Evolutionary conservation across 2,113 vertebrate species (phyloP).

Genomic region (Kryptolebias marmoratus): DNA sequence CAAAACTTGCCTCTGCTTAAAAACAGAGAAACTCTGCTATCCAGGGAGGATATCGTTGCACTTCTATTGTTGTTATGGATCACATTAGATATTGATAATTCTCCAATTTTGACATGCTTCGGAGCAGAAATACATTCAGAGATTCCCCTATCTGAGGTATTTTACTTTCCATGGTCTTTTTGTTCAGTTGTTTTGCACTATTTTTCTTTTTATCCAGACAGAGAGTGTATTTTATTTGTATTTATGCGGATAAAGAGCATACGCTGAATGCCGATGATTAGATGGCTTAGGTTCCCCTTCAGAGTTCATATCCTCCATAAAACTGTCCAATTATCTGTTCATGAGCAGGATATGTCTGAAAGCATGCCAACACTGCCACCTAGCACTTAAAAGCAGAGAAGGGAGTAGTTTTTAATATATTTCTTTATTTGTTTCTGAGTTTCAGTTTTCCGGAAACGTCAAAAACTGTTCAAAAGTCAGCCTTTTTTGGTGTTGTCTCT

Average conservation of each 20-base stretch:
- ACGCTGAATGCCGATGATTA: constrained; percentile 79
- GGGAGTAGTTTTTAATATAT: constrained; percentile 15
- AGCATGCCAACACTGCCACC: constrained; percentile 80
- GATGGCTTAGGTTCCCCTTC: constrained; percentile 81
- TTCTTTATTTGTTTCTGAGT: constrained; percentile 40
- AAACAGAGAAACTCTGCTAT: no score
- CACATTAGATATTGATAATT: constrained; percentile 52
- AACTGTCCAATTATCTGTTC: constrained; percentile 81
- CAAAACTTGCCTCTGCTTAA: no score
- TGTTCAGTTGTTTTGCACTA: constrained; percentile 62
- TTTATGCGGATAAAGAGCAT: constrained; percentile 81
- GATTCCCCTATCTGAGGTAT: constrained; percentile 61
- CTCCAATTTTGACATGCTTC: constrained; percentile 32
- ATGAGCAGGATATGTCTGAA: constrained; percentile 72
- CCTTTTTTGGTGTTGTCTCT: constrained; percentile 1
- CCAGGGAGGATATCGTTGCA: no score
- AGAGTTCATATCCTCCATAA: constrained; percentile 82
- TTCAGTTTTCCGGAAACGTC: constrained; percentile 29
- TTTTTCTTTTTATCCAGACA: constrained; percentile 58
- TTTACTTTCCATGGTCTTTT: constrained; percentile 66
- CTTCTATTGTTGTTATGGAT: constrained; percentile 3
- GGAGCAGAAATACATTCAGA: constrained; percentile 31
- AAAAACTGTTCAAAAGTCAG: constrained; percentile 27
- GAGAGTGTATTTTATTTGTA: constrained; percentile 78
- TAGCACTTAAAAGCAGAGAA: constrained; percentile 61